phyloP scores from a whole-genome alignment of 1,140 invertebrate species.

The Drosophila equinoxialis region DNA sequence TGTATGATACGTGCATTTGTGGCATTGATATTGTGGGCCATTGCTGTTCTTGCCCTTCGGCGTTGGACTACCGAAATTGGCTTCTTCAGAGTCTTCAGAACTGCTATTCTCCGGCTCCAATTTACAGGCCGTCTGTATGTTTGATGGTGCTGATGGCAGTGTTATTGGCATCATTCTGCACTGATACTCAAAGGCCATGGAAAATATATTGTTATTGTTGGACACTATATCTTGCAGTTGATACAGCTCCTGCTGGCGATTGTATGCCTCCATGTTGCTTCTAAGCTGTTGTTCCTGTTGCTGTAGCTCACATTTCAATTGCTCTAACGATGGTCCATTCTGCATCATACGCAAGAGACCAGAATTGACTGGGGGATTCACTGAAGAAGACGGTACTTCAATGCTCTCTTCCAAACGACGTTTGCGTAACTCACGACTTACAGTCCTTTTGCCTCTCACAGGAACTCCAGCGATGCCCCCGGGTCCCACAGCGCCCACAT shows the following conservation, averaged over 20 bases:
- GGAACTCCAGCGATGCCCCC: conserved; percentile 39
- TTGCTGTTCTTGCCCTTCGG: conserved; percentile 18
- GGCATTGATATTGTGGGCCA: conserved; percentile 88
- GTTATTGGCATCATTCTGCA: conserved; percentile 42
- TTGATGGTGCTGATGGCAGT: neutral
- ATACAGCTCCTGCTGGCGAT: conserved; percentile 57
- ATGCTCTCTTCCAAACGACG: conserved; percentile 73
- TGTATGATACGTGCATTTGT: conserved; percentile 94
- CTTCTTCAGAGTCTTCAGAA: conserved; percentile 46
- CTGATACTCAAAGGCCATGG: conserved; percentile 72
- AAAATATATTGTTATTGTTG: conserved; percentile 60
- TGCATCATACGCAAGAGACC: conserved; percentile 11
- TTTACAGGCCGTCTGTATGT: conserved; percentile 8
- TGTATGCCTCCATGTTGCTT: conserved; percentile 56
- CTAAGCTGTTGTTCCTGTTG: conserved; percentile 59
- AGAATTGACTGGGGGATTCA: neutral
- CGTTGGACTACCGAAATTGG: conserved; percentile 13
- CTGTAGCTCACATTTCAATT: conserved; percentile 67
- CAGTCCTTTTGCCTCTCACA: conserved; percentile 55
- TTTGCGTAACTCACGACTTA: conserved; percentile 67
- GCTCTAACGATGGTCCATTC: conserved; percentile 60
- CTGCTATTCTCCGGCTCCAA: conserved; percentile 44
- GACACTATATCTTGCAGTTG: conserved; percentile 56
- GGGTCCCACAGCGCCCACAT: conserved; percentile 33
- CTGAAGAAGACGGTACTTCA: conserved; percentile 14